A percentile compares a stretch with the other conserved stretches of the same genome.
These are phyloP conservation scores for Smutsia gigantea DNA, from an alignment of 2,797 vertebrate genomes.

Conservation along the genomic window DNA sequence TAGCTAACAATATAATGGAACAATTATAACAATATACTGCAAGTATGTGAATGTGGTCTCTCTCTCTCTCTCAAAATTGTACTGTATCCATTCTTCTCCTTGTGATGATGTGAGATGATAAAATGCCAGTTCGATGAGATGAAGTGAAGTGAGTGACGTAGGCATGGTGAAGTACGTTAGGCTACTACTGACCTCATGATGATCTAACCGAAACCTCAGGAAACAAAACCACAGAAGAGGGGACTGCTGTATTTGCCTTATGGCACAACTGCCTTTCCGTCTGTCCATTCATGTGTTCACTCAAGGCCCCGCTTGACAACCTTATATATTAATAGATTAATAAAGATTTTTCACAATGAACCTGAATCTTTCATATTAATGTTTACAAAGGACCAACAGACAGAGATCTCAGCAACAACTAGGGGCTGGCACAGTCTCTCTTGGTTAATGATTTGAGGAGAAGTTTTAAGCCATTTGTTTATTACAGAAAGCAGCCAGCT, in stretches of 20 bases:
- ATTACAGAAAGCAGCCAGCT: slow-evolving; percentile 42
- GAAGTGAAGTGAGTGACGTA: too few species aligned
- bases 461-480: slow-evolving; percentile 59
- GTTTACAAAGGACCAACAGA: neutral
- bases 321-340: neutral
- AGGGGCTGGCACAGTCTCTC: neutral
- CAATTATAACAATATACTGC: too few species aligned
- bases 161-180: too few species aligned
- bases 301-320: neutral
- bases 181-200: too few species aligned
- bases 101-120: too few species aligned
- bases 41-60: too few species aligned
- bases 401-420: neutral
- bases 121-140: too few species aligned
- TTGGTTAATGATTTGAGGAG: slow-evolving; percentile 44
- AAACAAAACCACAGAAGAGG: too few species aligned
- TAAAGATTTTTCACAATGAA: neutral
- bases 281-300: neutral
- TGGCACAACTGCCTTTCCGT: neutral
- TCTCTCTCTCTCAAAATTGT: too few species aligned
- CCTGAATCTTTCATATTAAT: neutral
- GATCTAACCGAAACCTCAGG: too few species aligned
- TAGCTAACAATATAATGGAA: too few species aligned
- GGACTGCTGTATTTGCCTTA: neutral
- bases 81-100: too few species aligned